Percentiles rank a stretch among this genome's conserved stretches.
phyloP scores from a whole-genome alignment of 2,888 invertebrate genomes.

The Neocrepidodera transversa region DNA sequence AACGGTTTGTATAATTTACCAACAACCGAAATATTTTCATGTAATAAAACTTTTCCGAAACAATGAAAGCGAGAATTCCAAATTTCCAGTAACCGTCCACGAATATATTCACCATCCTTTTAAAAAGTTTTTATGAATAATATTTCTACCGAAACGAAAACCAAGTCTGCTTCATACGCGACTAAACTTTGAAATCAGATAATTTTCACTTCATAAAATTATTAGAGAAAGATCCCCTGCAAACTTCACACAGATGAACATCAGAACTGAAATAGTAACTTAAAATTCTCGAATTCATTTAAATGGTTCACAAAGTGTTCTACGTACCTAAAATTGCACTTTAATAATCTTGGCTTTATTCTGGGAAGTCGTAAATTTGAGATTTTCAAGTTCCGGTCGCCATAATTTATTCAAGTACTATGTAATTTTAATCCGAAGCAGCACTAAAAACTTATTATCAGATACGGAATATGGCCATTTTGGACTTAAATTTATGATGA shows the following conservation, averaged over 20 bases:
- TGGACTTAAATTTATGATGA: constrained; percentile 34
- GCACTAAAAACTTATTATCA: constrained; percentile 41
- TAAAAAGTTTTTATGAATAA: too few species aligned
- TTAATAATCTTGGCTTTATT: constrained; percentile 39
- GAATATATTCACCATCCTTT: too few species aligned
- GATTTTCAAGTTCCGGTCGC: constrained; percentile 32
- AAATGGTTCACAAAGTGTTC: constrained; percentile 34
- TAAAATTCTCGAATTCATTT: constrained; percentile 36
- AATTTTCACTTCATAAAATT: constrained; percentile 22
- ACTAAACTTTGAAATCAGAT: constrained; percentile 13
- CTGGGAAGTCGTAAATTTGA: constrained; percentile 36
- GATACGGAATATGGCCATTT: constrained; percentile 31
- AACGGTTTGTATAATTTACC: too few species aligned
- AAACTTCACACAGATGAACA: constrained; percentile 25
- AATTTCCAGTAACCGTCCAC: too few species aligned
- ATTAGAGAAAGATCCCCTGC: constrained; percentile 5
- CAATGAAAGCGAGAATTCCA: too few species aligned
- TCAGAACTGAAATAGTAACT: constrained; percentile 25
- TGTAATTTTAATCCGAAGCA: constrained; percentile 39
- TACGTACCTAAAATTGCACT: constrained; percentile 37
- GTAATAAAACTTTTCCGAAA: too few species aligned
- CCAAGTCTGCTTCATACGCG: constrained; percentile 3
- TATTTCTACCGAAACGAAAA: background rate
- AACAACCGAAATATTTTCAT: too few species aligned
- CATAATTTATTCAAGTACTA: constrained; percentile 40